These are phyloP conservation scores for Malurus leucopterus DNA, from an alignment of 2,797 vertebrate genomes.

Conservation along the genomic window DNA sequence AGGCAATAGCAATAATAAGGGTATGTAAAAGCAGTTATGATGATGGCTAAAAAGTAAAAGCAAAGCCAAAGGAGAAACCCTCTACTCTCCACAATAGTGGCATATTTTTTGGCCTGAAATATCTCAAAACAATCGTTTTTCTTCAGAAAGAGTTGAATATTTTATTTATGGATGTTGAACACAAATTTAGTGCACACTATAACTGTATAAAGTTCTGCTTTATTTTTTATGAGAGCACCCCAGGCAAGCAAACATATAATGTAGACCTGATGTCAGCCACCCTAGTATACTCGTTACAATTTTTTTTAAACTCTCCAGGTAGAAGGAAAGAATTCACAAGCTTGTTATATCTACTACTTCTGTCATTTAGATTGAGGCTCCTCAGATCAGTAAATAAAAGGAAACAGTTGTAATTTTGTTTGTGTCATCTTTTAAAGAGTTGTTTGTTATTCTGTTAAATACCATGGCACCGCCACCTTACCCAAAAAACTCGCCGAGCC, in stretches of 20 bases:
- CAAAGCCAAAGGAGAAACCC: not conserved
- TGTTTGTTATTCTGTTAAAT: not conserved
- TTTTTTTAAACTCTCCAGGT: conserved; percentile 3
- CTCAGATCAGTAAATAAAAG: conserved; percentile 2
- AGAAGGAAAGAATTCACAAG: conserved; percentile 32
- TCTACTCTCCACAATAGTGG: not conserved
- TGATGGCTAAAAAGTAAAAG: not conserved
- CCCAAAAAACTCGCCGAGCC: not conserved
- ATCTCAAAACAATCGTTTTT: conserved; percentile 43
- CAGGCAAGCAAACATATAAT: conserved; percentile 49
- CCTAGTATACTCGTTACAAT: conserved; percentile 37
- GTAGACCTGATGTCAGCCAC: conserved; percentile 58
- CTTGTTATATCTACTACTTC: not conserved
- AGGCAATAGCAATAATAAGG: not conserved
- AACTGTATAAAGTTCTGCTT: conserved; percentile 54
- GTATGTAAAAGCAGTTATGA: not conserved
- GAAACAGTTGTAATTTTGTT: conserved; percentile 8
- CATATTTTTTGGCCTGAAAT: conserved; percentile 8
- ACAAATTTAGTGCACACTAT: conserved; percentile 37
- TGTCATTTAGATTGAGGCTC: conserved; percentile 50
- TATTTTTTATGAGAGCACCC: conserved; percentile 63
- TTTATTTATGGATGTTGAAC: conserved; percentile 51
- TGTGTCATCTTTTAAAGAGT: conserved; percentile 25
- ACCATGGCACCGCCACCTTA: not conserved
- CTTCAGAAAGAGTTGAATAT: conserved; percentile 46